Percentiles rank a stretch among this genome's conserved stretches.
Evolutionary conservation across 2,888 invertebrate genomes (phyloP).

Genomic region (Oeneis ivallda): DNA sequence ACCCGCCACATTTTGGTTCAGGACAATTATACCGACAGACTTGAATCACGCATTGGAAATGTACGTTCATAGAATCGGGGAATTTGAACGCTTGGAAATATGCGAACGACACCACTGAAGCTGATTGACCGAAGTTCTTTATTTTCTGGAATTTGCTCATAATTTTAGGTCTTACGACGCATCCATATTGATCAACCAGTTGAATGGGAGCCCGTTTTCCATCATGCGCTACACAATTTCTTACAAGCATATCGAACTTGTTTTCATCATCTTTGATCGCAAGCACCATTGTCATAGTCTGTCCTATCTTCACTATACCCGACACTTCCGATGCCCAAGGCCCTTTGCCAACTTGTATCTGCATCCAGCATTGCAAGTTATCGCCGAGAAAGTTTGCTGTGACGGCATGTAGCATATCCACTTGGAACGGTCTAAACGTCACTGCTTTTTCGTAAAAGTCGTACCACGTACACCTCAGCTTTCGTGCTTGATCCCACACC

Average conservation of each 20-base stretch:
- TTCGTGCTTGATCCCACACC: constrained; percentile 97
- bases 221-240: constrained; percentile 97
- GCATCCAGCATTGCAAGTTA: constrained; percentile 98
- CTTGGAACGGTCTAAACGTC: constrained; percentile 96
- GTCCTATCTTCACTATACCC: constrained; percentile 97
- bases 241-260: constrained; percentile 96
- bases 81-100: constrained; percentile 99
- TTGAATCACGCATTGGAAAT: constrained; percentile 98
- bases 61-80: constrained; percentile 98
- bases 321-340: constrained; percentile 99
- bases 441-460: constrained; percentile 98
- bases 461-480: constrained; percentile 96
- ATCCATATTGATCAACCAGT: constrained; percentile 95
- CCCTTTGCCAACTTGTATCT: constrained; percentile 97
- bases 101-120: constrained; percentile 96
- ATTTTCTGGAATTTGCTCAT: constrained; percentile 98
- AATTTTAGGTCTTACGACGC: constrained; percentile 95
- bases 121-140: constrained; percentile 96
- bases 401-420: constrained; percentile 96
- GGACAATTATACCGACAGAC: constrained; percentile 96
- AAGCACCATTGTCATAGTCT: constrained; percentile 98
- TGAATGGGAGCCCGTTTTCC: constrained; percentile 96
- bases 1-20: constrained; percentile 92
- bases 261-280: constrained; percentile 98
- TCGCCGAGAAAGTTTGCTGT: constrained; percentile 97